Base-by-base conservation (phyloP, 2,113 vertebrate genomes). In the Zosterops borbonicus region DNA sequence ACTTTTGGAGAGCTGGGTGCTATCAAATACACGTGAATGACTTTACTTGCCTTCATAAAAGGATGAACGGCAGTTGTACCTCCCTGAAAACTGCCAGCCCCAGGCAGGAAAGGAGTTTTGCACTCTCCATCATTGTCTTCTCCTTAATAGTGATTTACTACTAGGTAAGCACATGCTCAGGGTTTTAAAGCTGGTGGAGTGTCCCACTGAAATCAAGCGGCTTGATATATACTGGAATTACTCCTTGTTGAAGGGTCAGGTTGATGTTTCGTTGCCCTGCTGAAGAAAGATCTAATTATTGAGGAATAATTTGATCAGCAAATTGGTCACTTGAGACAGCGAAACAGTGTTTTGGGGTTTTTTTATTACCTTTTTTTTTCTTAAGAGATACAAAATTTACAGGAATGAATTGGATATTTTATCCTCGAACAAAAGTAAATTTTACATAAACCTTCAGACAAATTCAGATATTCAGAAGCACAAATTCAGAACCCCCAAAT, bases 71-170 rank as follows among this genome's bases (percentile, higher is more conserved):
- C 74, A 22, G 33, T 44, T 21, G 50, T 19, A 74, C 59, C 52
- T 96, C 75, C 87, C 63, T 90, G 78, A 77, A 94, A 90, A 50
- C 37, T 70, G 59, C 70, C 92, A 90, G 85, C 82, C 68, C n/a
- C 21, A 70, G 88, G 83, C 68, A 93, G 64, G 42, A 86, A 90
- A 90, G 84, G 60, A 75, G 73, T 74, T 96, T 96, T 90, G 83
- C 60, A 79, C 52, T 67, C 52, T 92, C 52, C 20, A 47, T 78
- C 85, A 75, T 75, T 86, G 39, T 89, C 60, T 75, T 77, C 80
- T 78, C 8, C 53, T 95, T 94, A 92, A 78, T 37, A 89, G 28
- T 89, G 94, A 96, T 94, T 96, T 90, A 89, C 79, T 93, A 22
- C 11, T 9, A 81, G n/a, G 28, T 82, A 53, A 92, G 76, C 12